Conservation (phyloP, 2,113 vertebrate species). For the Hiodon tergisus region DNA sequence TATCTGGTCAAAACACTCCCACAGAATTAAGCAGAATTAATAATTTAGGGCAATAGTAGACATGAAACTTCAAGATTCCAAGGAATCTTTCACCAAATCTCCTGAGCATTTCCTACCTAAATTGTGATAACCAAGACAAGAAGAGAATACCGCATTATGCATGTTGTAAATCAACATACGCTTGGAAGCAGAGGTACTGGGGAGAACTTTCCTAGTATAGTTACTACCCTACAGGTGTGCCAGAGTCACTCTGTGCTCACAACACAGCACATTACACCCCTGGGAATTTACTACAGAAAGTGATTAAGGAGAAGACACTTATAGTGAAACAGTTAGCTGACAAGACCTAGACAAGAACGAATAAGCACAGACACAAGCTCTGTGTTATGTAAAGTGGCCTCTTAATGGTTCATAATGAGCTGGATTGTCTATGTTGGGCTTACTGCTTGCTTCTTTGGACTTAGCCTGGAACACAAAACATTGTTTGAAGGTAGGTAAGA, state of each 20-base stretch:
- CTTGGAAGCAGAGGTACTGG: neutral
- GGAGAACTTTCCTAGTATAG: neutral
- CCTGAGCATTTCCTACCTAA: neutral
- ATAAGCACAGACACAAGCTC: slow-evolving; percentile 6
- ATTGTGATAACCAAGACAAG: neutral
- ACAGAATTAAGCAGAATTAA: neutral
- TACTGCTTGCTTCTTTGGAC: slow-evolving; percentile 33
- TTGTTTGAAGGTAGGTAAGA: slow-evolving; percentile 52
- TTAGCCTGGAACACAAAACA: slow-evolving; percentile 43
- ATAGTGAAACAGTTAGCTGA: neutral
- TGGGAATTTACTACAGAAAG: slow-evolving; percentile 23
- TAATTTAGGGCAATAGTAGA: neutral
- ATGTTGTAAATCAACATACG: neutral
- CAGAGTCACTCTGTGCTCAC: neutral
- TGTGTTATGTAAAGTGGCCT: slow-evolving; percentile 7
- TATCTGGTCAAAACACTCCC: neutral
- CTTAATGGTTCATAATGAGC: slow-evolving; percentile 49
- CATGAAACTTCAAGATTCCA: neutral
- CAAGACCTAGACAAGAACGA: slow-evolving; percentile 15
- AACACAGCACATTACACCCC: neutral
- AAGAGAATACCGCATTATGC: neutral
- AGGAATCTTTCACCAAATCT: neutral
- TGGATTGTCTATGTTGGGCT: slow-evolving; percentile 44
- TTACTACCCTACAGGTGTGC: neutral
- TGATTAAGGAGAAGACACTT: slow-evolving; percentile 8